Conservation (phyloP, 2,797 vertebrate genomes). For the Leucoraja ocellata region DNA sequence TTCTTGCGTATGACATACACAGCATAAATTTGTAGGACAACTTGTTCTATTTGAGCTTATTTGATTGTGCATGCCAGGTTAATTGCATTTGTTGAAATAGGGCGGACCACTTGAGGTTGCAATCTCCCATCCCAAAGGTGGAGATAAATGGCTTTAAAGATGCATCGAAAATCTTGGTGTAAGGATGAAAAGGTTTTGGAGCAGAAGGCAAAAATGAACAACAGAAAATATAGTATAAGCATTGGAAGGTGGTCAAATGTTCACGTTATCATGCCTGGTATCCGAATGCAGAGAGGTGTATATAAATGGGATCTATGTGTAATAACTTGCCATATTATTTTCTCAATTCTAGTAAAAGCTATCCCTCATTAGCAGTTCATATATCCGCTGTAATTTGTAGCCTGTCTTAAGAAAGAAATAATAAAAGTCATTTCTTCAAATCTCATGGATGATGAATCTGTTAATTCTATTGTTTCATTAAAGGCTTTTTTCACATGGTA, state of each 20-base stretch:
- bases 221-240: neutral
- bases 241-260: neutral
- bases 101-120: no score
- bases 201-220: neutral
- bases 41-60: no score
- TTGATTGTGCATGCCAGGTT: no score
- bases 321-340: constrained; percentile 11
- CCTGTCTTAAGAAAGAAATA: neutral
- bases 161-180: no score
- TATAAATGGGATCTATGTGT: constrained; percentile 12
- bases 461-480: constrained; percentile 1
- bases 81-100: no score
- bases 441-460: constrained; percentile 21
- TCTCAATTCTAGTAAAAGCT: neutral
- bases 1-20: no score
- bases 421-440: constrained; percentile 21
- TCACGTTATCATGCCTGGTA: neutral
- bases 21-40: no score
- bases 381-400: constrained; percentile 30
- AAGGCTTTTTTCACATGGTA: neutral
- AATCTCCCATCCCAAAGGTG: no score
- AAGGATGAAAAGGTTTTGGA: no score
- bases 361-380: constrained; percentile 27
- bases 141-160: no score
- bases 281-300: neutral